phyloP scores from a whole-genome alignment of 1,140 invertebrate species.

The Drosophila sp. region DNA sequence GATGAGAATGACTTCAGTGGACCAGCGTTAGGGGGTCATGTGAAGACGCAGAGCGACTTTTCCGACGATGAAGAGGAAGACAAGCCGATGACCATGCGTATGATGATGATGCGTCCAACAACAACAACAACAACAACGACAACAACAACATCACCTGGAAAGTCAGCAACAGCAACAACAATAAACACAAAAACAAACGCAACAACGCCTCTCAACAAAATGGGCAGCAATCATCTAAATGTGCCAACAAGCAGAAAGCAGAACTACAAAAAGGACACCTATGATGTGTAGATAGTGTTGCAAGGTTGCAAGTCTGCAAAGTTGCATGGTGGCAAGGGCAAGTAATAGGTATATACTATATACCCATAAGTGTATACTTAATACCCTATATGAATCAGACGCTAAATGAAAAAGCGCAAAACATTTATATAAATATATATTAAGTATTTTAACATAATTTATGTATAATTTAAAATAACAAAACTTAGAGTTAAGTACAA shows the following conservation, averaged over 20 bases:
- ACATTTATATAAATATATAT: constrained; percentile 70
- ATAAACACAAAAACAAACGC: constrained; percentile 27
- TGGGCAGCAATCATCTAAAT: constrained; percentile 71
- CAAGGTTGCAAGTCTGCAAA: constrained; percentile 10
- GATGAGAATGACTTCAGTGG: constrained; percentile 83
- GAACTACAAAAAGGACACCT: constrained; percentile 78
- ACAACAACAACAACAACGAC: constrained; percentile 42
- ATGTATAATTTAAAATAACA: constrained; percentile 52
- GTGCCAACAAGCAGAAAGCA: constrained; percentile 82
- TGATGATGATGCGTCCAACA: constrained; percentile 73
- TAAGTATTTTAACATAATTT: constrained; percentile 80
- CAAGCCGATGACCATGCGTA: constrained; percentile 81
- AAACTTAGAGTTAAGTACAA: constrained; percentile 47
- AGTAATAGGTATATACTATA: constrained; percentile 7
- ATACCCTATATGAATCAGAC: constrained; percentile 27
- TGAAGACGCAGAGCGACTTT: constrained; percentile 80
- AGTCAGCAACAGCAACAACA: constrained; percentile 43
- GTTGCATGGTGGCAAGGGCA: constrained; percentile 15
- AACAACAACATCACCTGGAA: constrained; percentile 32
- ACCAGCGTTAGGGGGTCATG: constrained; percentile 79
- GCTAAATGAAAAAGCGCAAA: constrained; percentile 47
- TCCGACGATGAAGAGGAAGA: constrained; percentile 84
- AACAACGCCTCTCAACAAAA: constrained; percentile 36
- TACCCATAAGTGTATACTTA: constrained; percentile 9
- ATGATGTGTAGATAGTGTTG: constrained; percentile 75